phyloP scores from a whole-genome alignment of 2,113 vertebrate genomes.

The Crotalus viridis region DNA sequence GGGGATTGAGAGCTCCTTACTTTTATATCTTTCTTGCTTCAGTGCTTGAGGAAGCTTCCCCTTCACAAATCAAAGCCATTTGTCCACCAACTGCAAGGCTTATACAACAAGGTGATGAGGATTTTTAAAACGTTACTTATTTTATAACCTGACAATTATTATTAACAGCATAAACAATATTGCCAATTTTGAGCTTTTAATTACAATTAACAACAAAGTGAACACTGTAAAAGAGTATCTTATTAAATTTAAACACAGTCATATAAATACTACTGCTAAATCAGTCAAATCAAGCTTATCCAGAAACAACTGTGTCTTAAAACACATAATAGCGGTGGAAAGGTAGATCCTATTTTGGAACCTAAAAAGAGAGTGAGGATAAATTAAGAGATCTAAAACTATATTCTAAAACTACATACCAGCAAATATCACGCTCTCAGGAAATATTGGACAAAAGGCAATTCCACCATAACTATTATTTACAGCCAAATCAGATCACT shows the following conservation, averaged over 20 bases:
- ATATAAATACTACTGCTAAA: neutral
- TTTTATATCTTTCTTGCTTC: neutral
- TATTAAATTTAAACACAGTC: neutral
- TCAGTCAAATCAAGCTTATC: neutral
- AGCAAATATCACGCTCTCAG: neutral
- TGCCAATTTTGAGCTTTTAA: neutral
- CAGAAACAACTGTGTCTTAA: neutral
- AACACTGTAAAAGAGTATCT: neutral
- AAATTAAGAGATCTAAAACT: neutral
- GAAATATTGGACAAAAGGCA: neutral
- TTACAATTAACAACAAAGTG: neutral
- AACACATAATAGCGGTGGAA: neutral
- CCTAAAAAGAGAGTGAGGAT: neutral
- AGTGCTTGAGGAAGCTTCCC: neutral
- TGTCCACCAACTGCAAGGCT: neutral
- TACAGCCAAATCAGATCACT: neutral
- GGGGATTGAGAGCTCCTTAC: neutral
- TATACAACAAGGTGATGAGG: neutral
- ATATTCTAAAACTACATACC: neutral
- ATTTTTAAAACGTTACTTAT: neutral
- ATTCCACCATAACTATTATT: neutral
- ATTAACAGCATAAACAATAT: neutral
- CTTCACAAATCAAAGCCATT: neutral
- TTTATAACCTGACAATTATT: neutral
- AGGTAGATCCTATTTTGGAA: neutral